Base-by-base conservation (phyloP, 2,113 vertebrate species). In the Oryzias curvinotus region DNA sequence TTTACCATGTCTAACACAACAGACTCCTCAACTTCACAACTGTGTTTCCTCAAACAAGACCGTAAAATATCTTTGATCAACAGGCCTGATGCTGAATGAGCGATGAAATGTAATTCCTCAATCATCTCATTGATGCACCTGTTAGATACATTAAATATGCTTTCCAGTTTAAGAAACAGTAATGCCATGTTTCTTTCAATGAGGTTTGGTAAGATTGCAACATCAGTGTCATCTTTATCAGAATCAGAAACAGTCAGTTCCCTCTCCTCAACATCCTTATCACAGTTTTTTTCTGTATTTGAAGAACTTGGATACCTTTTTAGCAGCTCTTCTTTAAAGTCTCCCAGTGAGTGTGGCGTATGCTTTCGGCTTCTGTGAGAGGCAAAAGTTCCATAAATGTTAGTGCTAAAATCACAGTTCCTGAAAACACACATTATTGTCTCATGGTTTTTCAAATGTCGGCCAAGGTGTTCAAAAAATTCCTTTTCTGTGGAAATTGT, bases 61-160 rank as follows among this genome's bases (percentile, higher is more conserved):
- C 73, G 52, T 58, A 78, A 63, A 69, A 72, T 71, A 1, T 56
- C n/a, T 73, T 61, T 77, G 2, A 78, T 17, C 26, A 68, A 19
- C 13, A 65, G 62, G 59, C 28, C 48, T 28, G 57, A 59, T 46
- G 16, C 56, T 5, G 56, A 25, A 23, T 8, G 17, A 26, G 12
- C 51, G 14, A 7, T 62, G 43, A 62, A 51, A 14, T 52, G 14
- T 21, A 62, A n/a, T 13, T 52, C 59, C 42, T 62, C 30, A 36
- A 18, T 36, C 5, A 18, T 21, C 59, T 62, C 59, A 42, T 18
- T 3, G 14, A 42, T 14, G 43, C 30, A 43, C 48, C 16, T 50
- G 17, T 26, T 41, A 23, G 48, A 23, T 1, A 43, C 59, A 62
- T 14, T 52, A 43, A 43, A 43, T 41, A 23, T 51, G 15, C 48